These are phyloP conservation scores for Alouatta palliata DNA, from an alignment of 2,113 vertebrate genomes.

Conservation along the genomic window DNA sequence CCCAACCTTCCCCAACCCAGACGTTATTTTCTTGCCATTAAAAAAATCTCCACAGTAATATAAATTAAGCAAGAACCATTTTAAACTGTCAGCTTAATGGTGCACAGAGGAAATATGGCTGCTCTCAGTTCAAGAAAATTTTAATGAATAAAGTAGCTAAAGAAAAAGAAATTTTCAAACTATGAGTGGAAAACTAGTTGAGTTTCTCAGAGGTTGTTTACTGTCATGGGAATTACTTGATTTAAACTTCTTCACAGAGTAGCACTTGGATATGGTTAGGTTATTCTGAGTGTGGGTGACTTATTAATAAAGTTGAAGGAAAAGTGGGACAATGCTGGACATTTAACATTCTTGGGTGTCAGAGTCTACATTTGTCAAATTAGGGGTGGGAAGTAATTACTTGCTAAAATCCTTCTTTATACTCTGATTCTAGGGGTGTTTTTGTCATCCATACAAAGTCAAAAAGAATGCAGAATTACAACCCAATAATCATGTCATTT, in stretches of 20 bases:
- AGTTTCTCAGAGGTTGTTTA: conserved; percentile 45
- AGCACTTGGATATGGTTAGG: background rate
- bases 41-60: conserved; percentile 41
- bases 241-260: conserved; percentile 55
- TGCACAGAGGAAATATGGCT: conserved; percentile 1
- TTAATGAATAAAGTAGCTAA: conserved; percentile 57
- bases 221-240: background rate
- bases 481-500: background rate
- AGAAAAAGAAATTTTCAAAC: background rate
- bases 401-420: background rate
- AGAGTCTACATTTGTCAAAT: background rate
- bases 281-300: background rate
- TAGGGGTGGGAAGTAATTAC: background rate
- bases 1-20: background rate
- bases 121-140: conserved; percentile 61
- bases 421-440: background rate
- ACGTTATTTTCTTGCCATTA: background rate
- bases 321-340: background rate
- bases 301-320: conserved; percentile 2
- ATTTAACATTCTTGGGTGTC: background rate
- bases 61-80: conserved; percentile 55
- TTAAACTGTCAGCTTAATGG: conserved; percentile 62
- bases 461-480: conserved; percentile 26
- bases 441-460: background rate
- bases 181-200: conserved; percentile 45